Base-by-base conservation (phyloP, 2,113 vertebrate species). In the Anas platyrhynchos region DNA sequence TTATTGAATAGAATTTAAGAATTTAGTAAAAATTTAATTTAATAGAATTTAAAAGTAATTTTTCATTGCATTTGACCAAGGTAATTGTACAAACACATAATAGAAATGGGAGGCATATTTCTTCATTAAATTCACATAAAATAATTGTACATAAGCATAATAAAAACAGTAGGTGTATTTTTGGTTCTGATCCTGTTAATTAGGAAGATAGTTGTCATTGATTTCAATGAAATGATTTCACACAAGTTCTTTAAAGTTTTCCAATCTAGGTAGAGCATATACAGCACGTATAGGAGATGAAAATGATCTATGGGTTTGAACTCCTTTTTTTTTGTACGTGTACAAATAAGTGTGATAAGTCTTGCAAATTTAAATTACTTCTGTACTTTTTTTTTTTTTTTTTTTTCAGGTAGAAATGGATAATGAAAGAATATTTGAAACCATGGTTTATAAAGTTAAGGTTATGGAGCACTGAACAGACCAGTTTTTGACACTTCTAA, bases 231-330 rank as follows among this genome's bases (percentile, higher is more conserved):
- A 88, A 71, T 29, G 5, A 1, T 41, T 87, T 87, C 41, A 54
- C 9, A 22, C 32, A 14, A 66, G 15, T 3, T 84, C 31, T 94
- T 82, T 44, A 58, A 69, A 93, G 71, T 16, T 81, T 78, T 58
- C 13, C 16, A 34, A 15, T 55, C 27, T 74, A 73, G 9, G 22
- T 5, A 11, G 6, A 0, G 0, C n/a, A 76, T 13, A 16, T 5
- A 9, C 14, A 68, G 44, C 31, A 92, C 2, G 41, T 10, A 22
- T 2, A 36, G 14, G n/a, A 66, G 25, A 11, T n/a, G 46, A 75
- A 80, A 90, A 75, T 48, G 29, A 16, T 25, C 7, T 55, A 3
- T 44, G 25, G 13, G 11, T 77, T 66, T 89, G 18, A 88, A 69
- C 62, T 80, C 11, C 21, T 72, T 75, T 50, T 75, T 50, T 52